phyloP scores from a whole-genome alignment of 35 echinoderm and acorn worm species.

The Chiridota heheva region DNA sequence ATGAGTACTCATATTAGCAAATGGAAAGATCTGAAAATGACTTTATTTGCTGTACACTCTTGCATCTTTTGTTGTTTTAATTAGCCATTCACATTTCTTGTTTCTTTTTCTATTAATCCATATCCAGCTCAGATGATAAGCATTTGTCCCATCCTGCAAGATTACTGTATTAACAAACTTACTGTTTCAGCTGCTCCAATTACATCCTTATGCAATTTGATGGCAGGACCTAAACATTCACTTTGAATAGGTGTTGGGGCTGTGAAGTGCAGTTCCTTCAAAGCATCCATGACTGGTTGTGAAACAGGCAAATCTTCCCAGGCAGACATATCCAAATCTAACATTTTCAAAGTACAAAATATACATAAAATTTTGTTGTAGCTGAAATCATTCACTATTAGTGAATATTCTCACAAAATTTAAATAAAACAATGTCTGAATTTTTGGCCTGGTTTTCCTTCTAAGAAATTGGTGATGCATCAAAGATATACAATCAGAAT shows the following conservation, averaged over 20 bases:
- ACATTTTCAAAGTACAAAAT: too few relatives aligned
- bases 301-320: slow-evolving; percentile 68
- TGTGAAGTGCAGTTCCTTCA: slow-evolving; percentile 63
- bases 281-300: slow-evolving; percentile 35
- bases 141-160: neutral
- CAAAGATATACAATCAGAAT: too few relatives aligned
- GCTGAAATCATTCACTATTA: too few relatives aligned
- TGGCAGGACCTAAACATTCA: slow-evolving; percentile 66
- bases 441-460: too few relatives aligned
- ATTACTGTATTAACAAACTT: neutral
- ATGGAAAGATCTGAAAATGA: neutral
- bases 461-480: too few relatives aligned
- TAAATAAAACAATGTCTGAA: too few relatives aligned
- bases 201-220: slow-evolving; percentile 67
- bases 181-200: slow-evolving; percentile 95
- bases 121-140: neutral
- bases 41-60: neutral
- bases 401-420: too few relatives aligned
- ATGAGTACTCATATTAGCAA: neutral
- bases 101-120: neutral
- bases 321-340: slow-evolving; percentile 83
- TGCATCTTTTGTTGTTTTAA: neutral
- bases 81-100: neutral
- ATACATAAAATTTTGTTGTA: too few relatives aligned
- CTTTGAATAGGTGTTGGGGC: slow-evolving; percentile 77